Conservation (phyloP, 2,888 invertebrate species). For the Noctuana brunneofusca region DNA sequence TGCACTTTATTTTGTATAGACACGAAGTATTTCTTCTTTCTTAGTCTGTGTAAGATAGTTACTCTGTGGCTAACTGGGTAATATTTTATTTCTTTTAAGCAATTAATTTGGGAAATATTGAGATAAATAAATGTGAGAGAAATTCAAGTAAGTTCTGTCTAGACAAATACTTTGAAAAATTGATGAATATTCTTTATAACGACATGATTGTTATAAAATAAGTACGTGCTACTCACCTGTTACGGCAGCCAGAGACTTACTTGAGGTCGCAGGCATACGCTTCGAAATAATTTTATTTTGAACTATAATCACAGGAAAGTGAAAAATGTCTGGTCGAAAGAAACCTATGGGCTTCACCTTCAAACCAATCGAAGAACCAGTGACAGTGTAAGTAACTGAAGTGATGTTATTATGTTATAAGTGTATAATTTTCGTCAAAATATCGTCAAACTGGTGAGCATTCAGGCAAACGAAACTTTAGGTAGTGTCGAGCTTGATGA, state of each 20-base stretch:
- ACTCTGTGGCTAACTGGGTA: background rate
- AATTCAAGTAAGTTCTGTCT: slow-evolving; percentile 14
- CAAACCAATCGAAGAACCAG: slow-evolving; percentile 63
- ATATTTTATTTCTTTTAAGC: slow-evolving; percentile 1
- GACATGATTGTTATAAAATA: slow-evolving; percentile 21
- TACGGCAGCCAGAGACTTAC: slow-evolving; percentile 14
- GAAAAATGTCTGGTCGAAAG: slow-evolving; percentile 66
- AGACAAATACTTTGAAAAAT: background rate
- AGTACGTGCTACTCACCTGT: slow-evolving; percentile 5
- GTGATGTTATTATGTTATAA: background rate
- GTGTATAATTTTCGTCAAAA: no score
- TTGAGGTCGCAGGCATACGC: slow-evolving; percentile 32
- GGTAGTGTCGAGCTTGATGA: no score
- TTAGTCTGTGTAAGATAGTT: no score
- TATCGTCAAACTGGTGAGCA: no score
- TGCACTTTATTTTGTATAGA: background rate
- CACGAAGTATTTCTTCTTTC: no score
- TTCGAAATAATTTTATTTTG: slow-evolving; percentile 23
- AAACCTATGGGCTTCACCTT: slow-evolving; percentile 63
- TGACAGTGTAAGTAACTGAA: slow-evolving; percentile 62
- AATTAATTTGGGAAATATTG: slow-evolving; percentile 21
- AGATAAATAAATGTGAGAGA: slow-evolving; percentile 23
- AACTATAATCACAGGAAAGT: slow-evolving; percentile 22
- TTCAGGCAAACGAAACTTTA: no score
- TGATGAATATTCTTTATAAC: slow-evolving; percentile 1